Evolutionary conservation across 2,888 invertebrate species (phyloP).

Genomic region (Mimas tiliae): DNA sequence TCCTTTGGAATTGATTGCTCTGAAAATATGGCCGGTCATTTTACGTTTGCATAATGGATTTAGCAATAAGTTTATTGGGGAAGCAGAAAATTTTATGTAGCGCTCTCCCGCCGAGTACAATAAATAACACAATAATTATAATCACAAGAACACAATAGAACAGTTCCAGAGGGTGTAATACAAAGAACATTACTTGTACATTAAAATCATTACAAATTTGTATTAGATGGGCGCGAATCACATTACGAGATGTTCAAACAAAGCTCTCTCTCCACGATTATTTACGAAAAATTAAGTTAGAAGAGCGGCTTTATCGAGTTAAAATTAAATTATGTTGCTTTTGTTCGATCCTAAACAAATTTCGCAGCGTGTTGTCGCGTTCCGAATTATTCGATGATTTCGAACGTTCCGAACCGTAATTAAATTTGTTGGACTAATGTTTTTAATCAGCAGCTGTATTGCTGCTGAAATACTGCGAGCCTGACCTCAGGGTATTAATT

Average conservation of each 20-base stretch:
- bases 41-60: conserved; percentile 7
- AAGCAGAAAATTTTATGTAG: conserved; percentile 26
- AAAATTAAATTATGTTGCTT: conserved; percentile 74
- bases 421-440: conserved; percentile 38
- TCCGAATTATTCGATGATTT: conserved; percentile 42
- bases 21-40: not conserved
- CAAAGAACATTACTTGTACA: conserved; percentile 56
- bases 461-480: conserved; percentile 15
- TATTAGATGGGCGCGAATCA: conserved; percentile 68
- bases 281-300: conserved; percentile 68
- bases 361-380: conserved; percentile 43
- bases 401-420: conserved; percentile 42
- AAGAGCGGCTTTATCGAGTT: conserved; percentile 67
- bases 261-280: conserved; percentile 53
- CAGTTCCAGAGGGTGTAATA: conserved; percentile 52
- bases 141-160: conserved; percentile 62
- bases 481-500: conserved; percentile 26
- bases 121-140: conserved; percentile 72
- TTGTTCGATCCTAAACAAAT: conserved; percentile 63
- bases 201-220: conserved; percentile 80
- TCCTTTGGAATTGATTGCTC: not conserved
- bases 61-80: conserved; percentile 14
- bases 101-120: conserved; percentile 55
- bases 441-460: conserved; percentile 21
- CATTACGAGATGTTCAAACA: conserved; percentile 61